Evolutionary conservation across 1,140 invertebrate genomes (phyloP), one percentile per base, ranked within the genome.

Genomic region (Aphelenchoides fujianensis): DNA sequence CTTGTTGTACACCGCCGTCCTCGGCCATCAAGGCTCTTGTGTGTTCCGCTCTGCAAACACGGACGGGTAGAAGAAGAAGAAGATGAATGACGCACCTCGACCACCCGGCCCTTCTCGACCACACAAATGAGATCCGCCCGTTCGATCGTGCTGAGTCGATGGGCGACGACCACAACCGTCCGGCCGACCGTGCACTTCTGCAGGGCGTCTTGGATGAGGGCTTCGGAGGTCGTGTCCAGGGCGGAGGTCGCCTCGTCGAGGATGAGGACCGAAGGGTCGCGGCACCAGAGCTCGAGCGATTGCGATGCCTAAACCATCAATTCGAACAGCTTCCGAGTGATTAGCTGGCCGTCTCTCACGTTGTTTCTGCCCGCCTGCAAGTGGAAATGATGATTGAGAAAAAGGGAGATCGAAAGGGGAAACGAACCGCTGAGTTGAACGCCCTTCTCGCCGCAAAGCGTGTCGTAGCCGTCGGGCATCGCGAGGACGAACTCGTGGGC

Each of bases 141-240:
- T 30, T 72, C 55, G 5, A 72, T 48, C 0, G 67, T 73, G 0
- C 52, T 31, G 32, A 72, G 41, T 2, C 70, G 71, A 70, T 70
- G 69, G 0, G 69, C 69, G 19, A 87, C 87, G 7, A 85, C 84
- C 12, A 87, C 83, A 0, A 87, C 86, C n/a, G 87, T 87, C 23
- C 85, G 67, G 30, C 84, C 85, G n/a, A 37, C 30, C 2, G 75
- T 71, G 36, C 72, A 74, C 57, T 76, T 62, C 5, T 34, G 19
- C 2, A 79, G 19, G 0, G 78, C 79, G 34, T 80, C 68, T 34
- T 80, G 79, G 12, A 80, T 76, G 0, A 75, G 30, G 9, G 69
- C 53, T 59, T 80, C 78, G 2, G 57, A 70, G 37, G 74, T 68
- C 0, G 79, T 48, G 61, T 80, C 78, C 36, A 80, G 28, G 1